Base-by-base conservation (phyloP, 2,797 vertebrate species). In the Emys orbicularis region DNA sequence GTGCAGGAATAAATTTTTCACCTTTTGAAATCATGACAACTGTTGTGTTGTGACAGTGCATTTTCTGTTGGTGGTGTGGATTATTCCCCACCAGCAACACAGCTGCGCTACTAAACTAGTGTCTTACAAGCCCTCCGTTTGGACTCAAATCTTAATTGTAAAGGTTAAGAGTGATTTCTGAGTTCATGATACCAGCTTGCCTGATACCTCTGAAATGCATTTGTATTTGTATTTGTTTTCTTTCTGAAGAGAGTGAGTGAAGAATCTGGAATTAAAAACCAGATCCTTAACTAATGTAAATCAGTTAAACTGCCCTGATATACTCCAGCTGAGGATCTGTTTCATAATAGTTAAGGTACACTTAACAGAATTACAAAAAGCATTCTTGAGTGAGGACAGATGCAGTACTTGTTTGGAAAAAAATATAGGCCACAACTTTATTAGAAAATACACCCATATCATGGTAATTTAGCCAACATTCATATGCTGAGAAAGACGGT, bases 191-290 rank as follows among this genome's bases (percentile, higher is more conserved):
- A 4, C 41, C 72, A 18, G 2, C 37, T 72, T 16, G 16, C 72
- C 9, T 94, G 54, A 76, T 68, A 19, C 50, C 41, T 68, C 79
- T 83, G 49, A 87, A 91, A 37, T 79, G 4, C n/a, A 41, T 44
- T 88, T 57, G 12, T 88, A 77, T 56, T 2, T 79, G 76, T 68
- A 6, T 52, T 79, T 84, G 23, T 86, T 44, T 53, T 2, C 82
- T 93, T 92, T 87, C 52, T 74, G 34, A 81, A 61, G 34, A 27
- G 37, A 83, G 12, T 1, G 0, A 79, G 54, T 83, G 41, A 87
- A 92, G 91, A 61, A 81, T 54, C 37, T 25, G 31, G 4, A 81
- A 27, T 53, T 34, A 85, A 81, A 83, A 88, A 56, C 90, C 53
- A 61, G n/a, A 34, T 72, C 72, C 84, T 83, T 79, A 65, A 12